Percentiles rank a stretch among this genome's conserved stretches.
Conservation (phyloP, 53 echinoderm and acorn worm genomes). For the Luidia sarsii region DNA sequence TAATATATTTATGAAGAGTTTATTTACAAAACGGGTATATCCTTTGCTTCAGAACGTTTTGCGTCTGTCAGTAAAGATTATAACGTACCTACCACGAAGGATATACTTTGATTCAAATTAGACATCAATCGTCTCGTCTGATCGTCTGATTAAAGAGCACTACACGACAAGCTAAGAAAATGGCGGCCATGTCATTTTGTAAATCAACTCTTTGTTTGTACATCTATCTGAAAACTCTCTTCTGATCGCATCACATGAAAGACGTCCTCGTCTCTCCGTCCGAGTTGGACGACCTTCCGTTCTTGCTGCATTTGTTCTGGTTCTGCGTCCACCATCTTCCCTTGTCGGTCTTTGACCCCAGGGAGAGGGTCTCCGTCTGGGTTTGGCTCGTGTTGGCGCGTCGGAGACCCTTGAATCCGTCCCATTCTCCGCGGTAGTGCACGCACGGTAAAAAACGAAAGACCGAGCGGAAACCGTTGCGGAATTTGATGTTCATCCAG, state of each 20-base stretch:
- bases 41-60: no score
- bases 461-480: constrained; percentile 88
- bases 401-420: constrained; percentile 40
- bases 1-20: no score
- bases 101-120: no score
- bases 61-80: no score
- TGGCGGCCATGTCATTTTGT: no score
- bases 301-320: constrained; percentile 21
- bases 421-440: constrained; percentile 49
- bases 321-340: constrained; percentile 50
- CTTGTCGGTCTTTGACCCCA: constrained; percentile 36
- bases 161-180: no score
- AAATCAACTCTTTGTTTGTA: no score
- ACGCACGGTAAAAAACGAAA: constrained; percentile 80
- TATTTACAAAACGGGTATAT: no score
- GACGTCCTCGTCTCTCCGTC: constrained; percentile 45
- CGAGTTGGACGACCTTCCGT: constrained; percentile 39
- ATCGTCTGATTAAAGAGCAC: no score
- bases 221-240: no score
- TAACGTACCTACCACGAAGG: no score
- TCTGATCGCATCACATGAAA: constrained; percentile 36
- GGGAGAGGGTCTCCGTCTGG: constrained; percentile 46
- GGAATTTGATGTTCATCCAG: constrained; percentile 96
- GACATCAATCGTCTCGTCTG: no score
- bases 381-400: constrained; percentile 48